A percentile compares a stretch with the other conserved stretches of the same genome.
Evolutionary conservation across 2,888 invertebrate genomes (phyloP).

Genomic region (Metacarcinus magister): DNA sequence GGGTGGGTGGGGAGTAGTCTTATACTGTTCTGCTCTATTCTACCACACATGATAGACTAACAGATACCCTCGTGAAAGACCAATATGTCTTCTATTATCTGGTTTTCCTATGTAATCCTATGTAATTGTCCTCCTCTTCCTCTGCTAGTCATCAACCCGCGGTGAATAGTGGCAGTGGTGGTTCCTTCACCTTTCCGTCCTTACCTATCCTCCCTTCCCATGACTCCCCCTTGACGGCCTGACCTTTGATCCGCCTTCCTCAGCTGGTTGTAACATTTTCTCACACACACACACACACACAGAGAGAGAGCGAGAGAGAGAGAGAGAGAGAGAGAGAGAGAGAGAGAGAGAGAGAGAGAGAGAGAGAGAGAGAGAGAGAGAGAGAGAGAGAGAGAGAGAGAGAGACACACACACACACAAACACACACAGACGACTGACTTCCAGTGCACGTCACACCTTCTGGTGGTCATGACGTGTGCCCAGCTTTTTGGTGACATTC

Average conservation of each 20-base stretch:
- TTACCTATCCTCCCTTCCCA: constrained; percentile 1
- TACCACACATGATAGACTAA: not conserved
- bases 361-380: constrained; percentile 67
- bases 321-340: constrained; percentile 70
- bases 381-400: constrained; percentile 65
- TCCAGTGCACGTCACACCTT: not conserved
- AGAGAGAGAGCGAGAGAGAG: constrained; percentile 67
- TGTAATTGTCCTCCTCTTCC: not conserved
- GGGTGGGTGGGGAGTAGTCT: no score
- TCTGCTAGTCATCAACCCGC: not conserved
- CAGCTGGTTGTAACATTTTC: not conserved
- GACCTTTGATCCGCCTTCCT: not conserved
- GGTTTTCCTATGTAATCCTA: not conserved
- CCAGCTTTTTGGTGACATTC: not conserved
- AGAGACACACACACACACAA: not conserved
- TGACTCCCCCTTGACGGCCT: constrained; percentile 17
- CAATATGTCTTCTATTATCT: not conserved
- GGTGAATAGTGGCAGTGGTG: not conserved
- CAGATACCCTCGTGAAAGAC: not conserved
- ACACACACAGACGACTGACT: no score
- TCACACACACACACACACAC: not conserved
- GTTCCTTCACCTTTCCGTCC: not conserved
- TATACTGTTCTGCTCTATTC: not conserved
- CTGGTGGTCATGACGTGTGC: not conserved
- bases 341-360: constrained; percentile 71